phyloP scores from a whole-genome alignment of 2,888 invertebrate species.

The Eupithecia vulgata region DNA sequence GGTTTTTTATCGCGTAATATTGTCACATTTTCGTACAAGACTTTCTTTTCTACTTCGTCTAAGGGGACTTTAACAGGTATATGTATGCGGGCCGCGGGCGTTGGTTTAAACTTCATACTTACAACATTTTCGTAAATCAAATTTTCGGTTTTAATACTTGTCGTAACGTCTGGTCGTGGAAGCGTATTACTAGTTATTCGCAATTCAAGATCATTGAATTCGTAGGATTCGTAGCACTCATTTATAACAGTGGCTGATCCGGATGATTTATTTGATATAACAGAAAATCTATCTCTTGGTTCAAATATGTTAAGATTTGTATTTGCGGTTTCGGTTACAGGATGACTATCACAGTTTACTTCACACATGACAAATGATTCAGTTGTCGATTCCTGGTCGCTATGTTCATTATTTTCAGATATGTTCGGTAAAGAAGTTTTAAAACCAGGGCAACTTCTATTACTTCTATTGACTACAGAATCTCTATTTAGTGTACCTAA shows the following conservation, averaged over 20 bases:
- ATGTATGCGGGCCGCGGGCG: constrained; percentile 71
- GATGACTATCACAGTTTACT: constrained; percentile 53
- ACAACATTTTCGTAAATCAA: constrained; percentile 73
- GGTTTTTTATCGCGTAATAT: constrained; percentile 59
- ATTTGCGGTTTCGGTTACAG: constrained; percentile 60
- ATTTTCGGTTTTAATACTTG: constrained; percentile 49
- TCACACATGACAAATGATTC: constrained; percentile 61
- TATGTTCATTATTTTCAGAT: constrained; percentile 76
- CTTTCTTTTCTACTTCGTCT: constrained; percentile 55
- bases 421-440: constrained; percentile 79
- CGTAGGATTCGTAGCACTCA: constrained; percentile 77
- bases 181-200: constrained; percentile 49
- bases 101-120: constrained; percentile 53
- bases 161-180: constrained; percentile 59
- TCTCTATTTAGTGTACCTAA: constrained; percentile 75
- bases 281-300: constrained; percentile 63
- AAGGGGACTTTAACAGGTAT: constrained; percentile 59
- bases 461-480: constrained; percentile 76
- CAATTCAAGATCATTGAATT: constrained; percentile 55
- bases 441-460: constrained; percentile 78
- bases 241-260: constrained; percentile 70
- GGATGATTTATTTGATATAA: constrained; percentile 57
- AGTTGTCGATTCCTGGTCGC: constrained; percentile 65
- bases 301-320: constrained; percentile 69
- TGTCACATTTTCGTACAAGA: constrained; percentile 72